phyloP scores from a whole-genome alignment of 2,113 vertebrate species.

The Macquaria ambigua region DNA sequence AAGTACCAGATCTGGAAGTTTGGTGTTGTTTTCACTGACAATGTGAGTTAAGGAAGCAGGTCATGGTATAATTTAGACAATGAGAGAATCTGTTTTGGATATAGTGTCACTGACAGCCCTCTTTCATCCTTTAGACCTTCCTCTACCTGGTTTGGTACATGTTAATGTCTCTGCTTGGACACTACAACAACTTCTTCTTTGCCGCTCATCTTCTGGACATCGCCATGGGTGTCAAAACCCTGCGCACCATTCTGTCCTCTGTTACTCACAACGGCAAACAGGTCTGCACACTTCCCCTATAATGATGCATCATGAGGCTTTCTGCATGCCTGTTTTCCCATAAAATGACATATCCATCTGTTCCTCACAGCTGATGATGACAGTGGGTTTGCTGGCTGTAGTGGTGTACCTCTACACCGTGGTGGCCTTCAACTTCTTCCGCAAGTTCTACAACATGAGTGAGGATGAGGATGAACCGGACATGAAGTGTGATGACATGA shows the following conservation, averaged over 20 bases:
- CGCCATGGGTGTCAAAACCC: conserved; percentile 94
- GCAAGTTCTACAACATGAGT: conserved; percentile 97
- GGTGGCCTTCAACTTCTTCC: conserved; percentile 97
- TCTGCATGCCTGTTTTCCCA: not conserved
- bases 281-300: conserved; percentile 74
- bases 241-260: conserved; percentile 93
- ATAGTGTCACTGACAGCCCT: not conserved
- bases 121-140: conserved; percentile 66
- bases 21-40: conserved; percentile 94
- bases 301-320: not conserved
- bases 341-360: not conserved
- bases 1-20: conserved; percentile 98
- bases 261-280: conserved; percentile 97
- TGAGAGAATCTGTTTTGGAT: not conserved
- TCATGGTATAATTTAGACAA: not conserved
- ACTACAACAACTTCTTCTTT: conserved; percentile 97
- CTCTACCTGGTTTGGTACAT: conserved; percentile 92
- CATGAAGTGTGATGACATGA: conserved; percentile 98
- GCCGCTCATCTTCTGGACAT: conserved; percentile 93
- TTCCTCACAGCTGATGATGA: conserved; percentile 90
- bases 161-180: conserved; percentile 92
- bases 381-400: conserved; percentile 92
- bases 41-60: conserved; percentile 84
- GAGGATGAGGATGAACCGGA: conserved; percentile 96
- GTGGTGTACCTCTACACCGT: conserved; percentile 96